Evolutionary conservation across 1,140 invertebrate genomes (phyloP).

Genomic region (Megalonaias nervosa): DNA sequence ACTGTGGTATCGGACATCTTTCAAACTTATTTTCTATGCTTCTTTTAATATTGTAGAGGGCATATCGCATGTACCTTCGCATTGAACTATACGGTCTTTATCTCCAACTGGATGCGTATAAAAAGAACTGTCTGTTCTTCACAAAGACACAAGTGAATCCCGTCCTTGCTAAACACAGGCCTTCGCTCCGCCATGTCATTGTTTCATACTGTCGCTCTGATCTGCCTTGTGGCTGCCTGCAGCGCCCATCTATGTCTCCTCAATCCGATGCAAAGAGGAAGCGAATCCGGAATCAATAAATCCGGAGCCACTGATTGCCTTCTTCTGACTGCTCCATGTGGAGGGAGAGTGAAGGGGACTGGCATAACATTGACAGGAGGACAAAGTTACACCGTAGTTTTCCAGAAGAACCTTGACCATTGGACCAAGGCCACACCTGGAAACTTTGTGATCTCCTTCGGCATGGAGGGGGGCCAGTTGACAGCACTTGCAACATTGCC

Average conservation of each 20-base stretch:
- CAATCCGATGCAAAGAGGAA: conserved; percentile 32
- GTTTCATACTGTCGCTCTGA: too few species aligned
- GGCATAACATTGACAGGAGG: conserved; percentile 9
- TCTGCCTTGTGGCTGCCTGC: conserved; percentile 12
- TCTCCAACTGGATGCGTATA: too few species aligned
- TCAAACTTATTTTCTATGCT: too few species aligned
- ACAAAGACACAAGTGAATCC: too few species aligned
- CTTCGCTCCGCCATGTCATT: background rate
- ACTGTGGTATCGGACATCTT: too few species aligned
- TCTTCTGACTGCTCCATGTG: conserved; percentile 27
- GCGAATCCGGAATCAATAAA: conserved; percentile 27
- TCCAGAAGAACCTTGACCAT: conserved; percentile 46
- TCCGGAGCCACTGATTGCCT: conserved; percentile 33
- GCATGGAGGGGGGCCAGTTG: background rate
- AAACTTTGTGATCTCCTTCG: conserved; percentile 6
- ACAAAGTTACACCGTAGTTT: conserved; percentile 34
- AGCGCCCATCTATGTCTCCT: conserved; percentile 28
- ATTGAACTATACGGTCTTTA: too few species aligned
- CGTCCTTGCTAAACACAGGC: too few species aligned
- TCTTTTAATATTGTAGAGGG: too few species aligned
- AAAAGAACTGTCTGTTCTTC: too few species aligned
- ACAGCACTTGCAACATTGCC: conserved; percentile 18
- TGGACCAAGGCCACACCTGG: conserved; percentile 30
- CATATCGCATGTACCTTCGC: too few species aligned
- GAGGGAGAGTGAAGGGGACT: conserved; percentile 9